Conservation (phyloP, 1,140 invertebrate genomes). For the Drosophila tristis region DNA sequence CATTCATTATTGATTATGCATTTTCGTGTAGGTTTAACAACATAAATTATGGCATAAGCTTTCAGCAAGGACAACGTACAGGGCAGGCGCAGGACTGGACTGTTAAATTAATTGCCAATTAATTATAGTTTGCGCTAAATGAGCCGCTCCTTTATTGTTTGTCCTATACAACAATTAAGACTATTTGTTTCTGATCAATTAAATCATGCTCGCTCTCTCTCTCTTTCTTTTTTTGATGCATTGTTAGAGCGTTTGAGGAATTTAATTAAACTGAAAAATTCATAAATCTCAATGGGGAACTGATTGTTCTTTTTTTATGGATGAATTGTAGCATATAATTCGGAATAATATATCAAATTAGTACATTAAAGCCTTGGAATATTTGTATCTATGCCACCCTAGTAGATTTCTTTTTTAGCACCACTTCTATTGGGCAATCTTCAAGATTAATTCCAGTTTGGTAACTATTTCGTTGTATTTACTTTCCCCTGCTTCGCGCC, state of each 20-base stretch:
- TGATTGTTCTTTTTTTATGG: background rate
- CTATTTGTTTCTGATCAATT: conserved; percentile 39
- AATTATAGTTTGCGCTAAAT: conserved; percentile 67
- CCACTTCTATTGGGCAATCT: too few relatives aligned
- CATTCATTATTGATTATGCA: conserved; percentile 52
- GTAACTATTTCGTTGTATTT: background rate
- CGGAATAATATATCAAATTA: too few relatives aligned
- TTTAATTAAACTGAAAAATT: conserved; percentile 34
- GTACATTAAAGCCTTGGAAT: too few relatives aligned
- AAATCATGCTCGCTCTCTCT: background rate
- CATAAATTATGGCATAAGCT: conserved; percentile 45
- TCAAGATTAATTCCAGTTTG: too few relatives aligned
- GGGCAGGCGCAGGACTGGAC: conserved; percentile 21
- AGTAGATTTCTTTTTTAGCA: too few relatives aligned
- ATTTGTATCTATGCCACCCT: too few relatives aligned
- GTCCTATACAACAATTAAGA: conserved; percentile 47
- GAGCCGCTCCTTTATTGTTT: conserved; percentile 33
- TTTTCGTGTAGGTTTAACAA: conserved; percentile 34
- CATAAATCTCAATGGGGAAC: conserved; percentile 11
- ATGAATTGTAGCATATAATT: background rate
- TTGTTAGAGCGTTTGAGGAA: background rate
- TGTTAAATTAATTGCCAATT: conserved; percentile 68
- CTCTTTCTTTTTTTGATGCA: background rate
- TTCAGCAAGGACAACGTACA: conserved; percentile 37
- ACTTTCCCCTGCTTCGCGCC: background rate